Percentiles rank a stretch among this genome's conserved stretches.
phyloP scores from a whole-genome alignment of 2,113 vertebrate species.

The Climacteris rufus region DNA sequence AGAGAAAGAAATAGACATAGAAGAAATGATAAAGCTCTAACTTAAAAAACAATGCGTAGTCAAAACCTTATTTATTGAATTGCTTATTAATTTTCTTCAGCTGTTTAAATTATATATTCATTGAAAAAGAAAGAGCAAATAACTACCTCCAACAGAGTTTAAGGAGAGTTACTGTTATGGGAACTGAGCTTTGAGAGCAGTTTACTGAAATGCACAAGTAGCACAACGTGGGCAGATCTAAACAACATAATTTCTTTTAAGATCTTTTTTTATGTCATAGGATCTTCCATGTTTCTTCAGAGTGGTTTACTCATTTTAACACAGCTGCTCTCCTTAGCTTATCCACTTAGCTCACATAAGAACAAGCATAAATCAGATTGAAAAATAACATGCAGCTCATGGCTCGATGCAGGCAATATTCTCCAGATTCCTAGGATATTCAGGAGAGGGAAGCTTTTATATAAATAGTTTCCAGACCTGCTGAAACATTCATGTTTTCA shows the following conservation, averaged over 20 bases:
- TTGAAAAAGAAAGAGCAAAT: neutral
- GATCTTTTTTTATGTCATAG: neutral
- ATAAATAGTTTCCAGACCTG: constrained; percentile 1
- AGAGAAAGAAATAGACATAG: neutral
- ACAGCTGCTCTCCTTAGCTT: neutral
- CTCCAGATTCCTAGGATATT: neutral
- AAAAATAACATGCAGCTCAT: neutral
- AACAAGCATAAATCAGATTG: neutral
- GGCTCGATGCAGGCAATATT: neutral
- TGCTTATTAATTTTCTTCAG: neutral
- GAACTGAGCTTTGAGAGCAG: neutral
- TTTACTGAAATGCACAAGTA: neutral
- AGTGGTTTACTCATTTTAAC: neutral
- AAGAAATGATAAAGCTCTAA: neutral
- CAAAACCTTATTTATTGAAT: neutral
- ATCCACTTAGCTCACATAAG: neutral
- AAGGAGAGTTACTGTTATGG: neutral
- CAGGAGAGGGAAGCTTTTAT: neutral
- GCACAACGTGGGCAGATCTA: neutral
- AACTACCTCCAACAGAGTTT: neutral
- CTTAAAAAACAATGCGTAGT: neutral
- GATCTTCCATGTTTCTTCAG: neutral
- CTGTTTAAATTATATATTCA: neutral
- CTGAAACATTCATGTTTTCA: constrained; percentile 1
- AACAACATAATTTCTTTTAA: neutral